A percentile compares a stretch with the other conserved stretches of the same genome.
phyloP scores from a whole-genome alignment of 1,140 invertebrate species.

The Melipona quadrifasciata region DNA sequence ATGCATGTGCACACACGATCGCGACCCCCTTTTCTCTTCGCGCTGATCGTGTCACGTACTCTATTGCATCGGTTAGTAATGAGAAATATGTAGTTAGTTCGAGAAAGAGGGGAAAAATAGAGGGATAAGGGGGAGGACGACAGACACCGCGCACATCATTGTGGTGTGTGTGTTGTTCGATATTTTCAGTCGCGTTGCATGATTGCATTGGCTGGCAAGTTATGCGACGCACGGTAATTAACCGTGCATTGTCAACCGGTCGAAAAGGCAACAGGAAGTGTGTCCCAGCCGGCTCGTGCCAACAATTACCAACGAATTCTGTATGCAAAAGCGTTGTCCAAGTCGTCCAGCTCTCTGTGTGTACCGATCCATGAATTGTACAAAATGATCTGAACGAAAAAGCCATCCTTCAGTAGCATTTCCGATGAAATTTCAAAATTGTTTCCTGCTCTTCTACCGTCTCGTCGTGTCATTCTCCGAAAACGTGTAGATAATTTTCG shows the following conservation, averaged over 20 bases:
- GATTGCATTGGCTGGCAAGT: background rate
- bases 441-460: no score
- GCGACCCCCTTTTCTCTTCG: background rate
- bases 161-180: background rate
- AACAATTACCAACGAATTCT: conserved; percentile 3
- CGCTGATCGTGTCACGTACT: background rate
- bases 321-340: background rate
- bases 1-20: conserved; percentile 26
- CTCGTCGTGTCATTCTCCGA: background rate
- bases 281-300: background rate
- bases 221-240: conserved; percentile 23
- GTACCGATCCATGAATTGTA: conserved; percentile 14
- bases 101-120: background rate
- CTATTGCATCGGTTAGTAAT: background rate
- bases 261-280: conserved; percentile 9
- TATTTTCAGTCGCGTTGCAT: background rate
- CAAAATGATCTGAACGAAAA: background rate
- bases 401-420: background rate
- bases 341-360: background rate
- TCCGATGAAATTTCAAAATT: background rate
- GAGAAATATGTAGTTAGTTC: background rate
- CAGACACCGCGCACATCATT: no score
- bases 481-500: background rate
- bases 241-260: conserved; percentile 3
- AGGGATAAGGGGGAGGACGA: background rate